A percentile compares a stretch with the other conserved stretches of the same genome.
Conservation (phyloP, 1,140 invertebrate species). For the Drosophila bipectinata region DNA sequence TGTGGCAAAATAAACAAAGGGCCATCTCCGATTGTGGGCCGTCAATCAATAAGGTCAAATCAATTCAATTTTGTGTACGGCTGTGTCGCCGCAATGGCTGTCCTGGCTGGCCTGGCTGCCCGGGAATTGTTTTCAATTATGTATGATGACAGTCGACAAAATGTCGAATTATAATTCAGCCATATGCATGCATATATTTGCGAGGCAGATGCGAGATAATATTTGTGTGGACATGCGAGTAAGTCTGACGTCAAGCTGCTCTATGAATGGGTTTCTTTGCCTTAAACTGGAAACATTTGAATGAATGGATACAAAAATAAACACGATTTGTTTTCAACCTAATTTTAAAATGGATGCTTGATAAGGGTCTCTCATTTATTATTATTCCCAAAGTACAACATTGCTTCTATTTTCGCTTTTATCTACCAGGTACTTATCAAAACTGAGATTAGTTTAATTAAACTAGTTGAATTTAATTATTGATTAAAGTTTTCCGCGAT, state of each 20-base stretch:
- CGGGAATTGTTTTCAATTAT: slow-evolving; percentile 76
- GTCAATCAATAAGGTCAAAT: slow-evolving; percentile 80
- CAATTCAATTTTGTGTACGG: slow-evolving; percentile 51
- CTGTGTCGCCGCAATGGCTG: slow-evolving; percentile 40
- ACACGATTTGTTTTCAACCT: too few species aligned
- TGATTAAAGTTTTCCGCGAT: slow-evolving; percentile 22
- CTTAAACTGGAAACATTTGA: neutral
- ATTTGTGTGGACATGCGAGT: slow-evolving; percentile 4
- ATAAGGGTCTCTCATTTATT: slow-evolving; percentile 15
- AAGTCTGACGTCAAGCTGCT: slow-evolving; percentile 40
- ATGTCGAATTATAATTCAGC: slow-evolving; percentile 41
- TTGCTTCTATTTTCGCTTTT: too few species aligned
- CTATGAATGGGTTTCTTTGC: slow-evolving; percentile 39
- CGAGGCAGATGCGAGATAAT: slow-evolving; percentile 12
- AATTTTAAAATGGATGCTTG: slow-evolving; percentile 3
- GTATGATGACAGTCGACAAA: slow-evolving; percentile 50
- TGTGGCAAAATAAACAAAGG: slow-evolving; percentile 41
- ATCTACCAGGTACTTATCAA: too few species aligned
- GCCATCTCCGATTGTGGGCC: slow-evolving; percentile 41
- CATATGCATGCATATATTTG: slow-evolving; percentile 23
- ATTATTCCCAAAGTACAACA: too few species aligned
- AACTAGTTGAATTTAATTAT: slow-evolving; percentile 15
- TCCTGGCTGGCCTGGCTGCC: slow-evolving; percentile 35
- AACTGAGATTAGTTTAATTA: slow-evolving; percentile 8
- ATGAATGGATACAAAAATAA: too few species aligned